Base-by-base conservation (phyloP, 92 coral and sea anemone genomes). In the Umimayanthus chanpuru region DNA sequence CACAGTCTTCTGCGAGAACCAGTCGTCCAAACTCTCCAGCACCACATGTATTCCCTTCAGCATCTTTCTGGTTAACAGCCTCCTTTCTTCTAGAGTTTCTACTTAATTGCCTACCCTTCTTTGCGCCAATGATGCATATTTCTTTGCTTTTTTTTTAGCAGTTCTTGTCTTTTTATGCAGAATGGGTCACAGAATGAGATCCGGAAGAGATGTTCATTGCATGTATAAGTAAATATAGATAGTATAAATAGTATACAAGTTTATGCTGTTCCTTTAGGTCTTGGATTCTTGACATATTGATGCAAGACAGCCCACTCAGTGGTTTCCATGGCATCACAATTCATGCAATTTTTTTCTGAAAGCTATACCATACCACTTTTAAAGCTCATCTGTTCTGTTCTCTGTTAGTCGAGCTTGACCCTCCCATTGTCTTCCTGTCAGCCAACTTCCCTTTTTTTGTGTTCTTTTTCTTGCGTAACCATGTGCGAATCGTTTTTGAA, bases 41-140 rank as follows among this genome's bases (percentile, higher is more conserved):
- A n/a, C n/a, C n/a, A n/a, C n/a, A n/a, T 70, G 75, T 70, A n/a
- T 30, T 70, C 9, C 75, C 75, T 70, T 70, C 36, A 38, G 32
- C 29, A 38, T 14, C 29, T 0, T n/a, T 70, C 9, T 30, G n/a
- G 1, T 23, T n/a, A n/a, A n/a, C 75, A n/a, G 75, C 75, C 29
- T 6, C 73, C n/a, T 66, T 70, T 70, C 29, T 70, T 38, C 29
- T 70, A n/a, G 32, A 8, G 29, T 70, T 70, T 70, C 75, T 70
- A 30, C 29, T 70, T 30, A 30, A n/a, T 14, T 70, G 75, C 2
- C 75, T 70, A 23, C 29, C 29, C 12, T 38, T 70, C 29, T 70
- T 70, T n/a, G 75, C 75, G n/a, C 75, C n/a, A 70, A 30, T n/a
- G 75, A 70, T n/a, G 75, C 75, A 70, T 70, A 30, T 70, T 70